Conservation (phyloP, 2,888 invertebrate genomes). For the Andrena camellia region DNA sequence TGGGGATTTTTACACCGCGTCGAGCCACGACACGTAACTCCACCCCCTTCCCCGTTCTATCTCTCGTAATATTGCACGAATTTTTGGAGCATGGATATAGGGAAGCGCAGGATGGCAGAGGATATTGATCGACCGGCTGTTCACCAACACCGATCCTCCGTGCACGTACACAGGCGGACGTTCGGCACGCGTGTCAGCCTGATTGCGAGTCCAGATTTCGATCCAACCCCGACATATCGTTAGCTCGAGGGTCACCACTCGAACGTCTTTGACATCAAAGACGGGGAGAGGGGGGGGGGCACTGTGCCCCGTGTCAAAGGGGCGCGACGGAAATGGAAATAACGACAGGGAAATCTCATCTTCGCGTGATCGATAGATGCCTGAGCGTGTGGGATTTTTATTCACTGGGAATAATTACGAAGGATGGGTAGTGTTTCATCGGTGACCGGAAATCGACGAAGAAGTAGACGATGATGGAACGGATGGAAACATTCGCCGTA, state of each 20-base stretch:
- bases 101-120: slow-evolving; percentile 5
- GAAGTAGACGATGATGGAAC: background rate
- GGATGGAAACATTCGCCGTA: slow-evolving; percentile 1
- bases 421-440: no score
- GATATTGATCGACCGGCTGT: slow-evolving; percentile 60
- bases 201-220: slow-evolving; percentile 27
- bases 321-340: slow-evolving; percentile 9
- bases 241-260: slow-evolving; percentile 32
- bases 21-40: slow-evolving; percentile 45
- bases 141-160: slow-evolving; percentile 24
- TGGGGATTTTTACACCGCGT: slow-evolving; percentile 53
- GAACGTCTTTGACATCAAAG: slow-evolving; percentile 45
- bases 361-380: slow-evolving; percentile 1
- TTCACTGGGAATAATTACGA: background rate
- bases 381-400: background rate
- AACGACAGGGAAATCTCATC: slow-evolving; percentile 11
- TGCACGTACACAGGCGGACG: slow-evolving; percentile 15
- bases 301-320: slow-evolving; percentile 26
- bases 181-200: slow-evolving; percentile 16
- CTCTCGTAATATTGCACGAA: slow-evolving; percentile 53
- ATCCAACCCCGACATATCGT: slow-evolving; percentile 38
- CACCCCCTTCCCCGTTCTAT: background rate
- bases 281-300: background rate
- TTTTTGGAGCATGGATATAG: slow-evolving; percentile 53
- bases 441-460: background rate